Percentiles rank a stretch among this genome's conserved stretches.
These are phyloP conservation scores for Branchipolynoe longqiensis DNA, from an alignment of 2,888 invertebrate genomes.

Conservation along the genomic window DNA sequence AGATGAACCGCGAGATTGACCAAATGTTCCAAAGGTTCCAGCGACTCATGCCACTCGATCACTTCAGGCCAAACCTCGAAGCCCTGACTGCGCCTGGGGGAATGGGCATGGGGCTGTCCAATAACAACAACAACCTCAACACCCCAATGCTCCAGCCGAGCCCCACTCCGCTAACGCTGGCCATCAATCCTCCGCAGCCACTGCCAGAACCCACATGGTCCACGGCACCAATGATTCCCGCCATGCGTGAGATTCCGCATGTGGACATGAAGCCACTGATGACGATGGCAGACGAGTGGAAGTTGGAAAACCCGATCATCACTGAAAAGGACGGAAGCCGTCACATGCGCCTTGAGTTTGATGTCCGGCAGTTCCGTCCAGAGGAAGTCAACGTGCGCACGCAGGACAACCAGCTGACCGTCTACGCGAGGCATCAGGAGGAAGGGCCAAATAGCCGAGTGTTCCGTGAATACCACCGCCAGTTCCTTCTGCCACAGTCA, in stretches of 20 bases:
- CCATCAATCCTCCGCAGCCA: background rate
- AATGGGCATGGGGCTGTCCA: background rate
- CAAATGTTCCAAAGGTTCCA: conserved; percentile 47
- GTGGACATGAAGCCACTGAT: background rate
- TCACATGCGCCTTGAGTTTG: conserved; percentile 93
- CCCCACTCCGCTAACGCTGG: background rate
- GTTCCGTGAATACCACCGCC: conserved; percentile 98
- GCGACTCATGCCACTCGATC: conserved; percentile 25
- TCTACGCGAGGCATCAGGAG: conserved; percentile 99
- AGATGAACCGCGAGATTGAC: conserved; percentile 48
- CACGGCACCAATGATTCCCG: background rate
- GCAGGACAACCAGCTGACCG: conserved; percentile 95
- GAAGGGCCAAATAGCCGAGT: conserved; percentile 97
- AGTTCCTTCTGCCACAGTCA: conserved; percentile 97
- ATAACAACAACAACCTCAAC: background rate
- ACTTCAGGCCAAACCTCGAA: background rate
- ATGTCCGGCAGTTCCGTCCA: conserved; percentile 96
- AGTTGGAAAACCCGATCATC: conserved; percentile 74
- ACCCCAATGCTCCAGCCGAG: background rate
- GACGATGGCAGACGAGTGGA: conserved; percentile 50
- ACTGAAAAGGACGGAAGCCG: conserved; percentile 89
- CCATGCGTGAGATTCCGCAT: background rate
- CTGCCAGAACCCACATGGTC: conserved; percentile 10
- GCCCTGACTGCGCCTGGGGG: background rate
- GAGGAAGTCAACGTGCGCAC: conserved; percentile 99